phyloP scores from a whole-genome alignment of 2,113 vertebrate genomes.

The Galemys pyrenaicus region DNA sequence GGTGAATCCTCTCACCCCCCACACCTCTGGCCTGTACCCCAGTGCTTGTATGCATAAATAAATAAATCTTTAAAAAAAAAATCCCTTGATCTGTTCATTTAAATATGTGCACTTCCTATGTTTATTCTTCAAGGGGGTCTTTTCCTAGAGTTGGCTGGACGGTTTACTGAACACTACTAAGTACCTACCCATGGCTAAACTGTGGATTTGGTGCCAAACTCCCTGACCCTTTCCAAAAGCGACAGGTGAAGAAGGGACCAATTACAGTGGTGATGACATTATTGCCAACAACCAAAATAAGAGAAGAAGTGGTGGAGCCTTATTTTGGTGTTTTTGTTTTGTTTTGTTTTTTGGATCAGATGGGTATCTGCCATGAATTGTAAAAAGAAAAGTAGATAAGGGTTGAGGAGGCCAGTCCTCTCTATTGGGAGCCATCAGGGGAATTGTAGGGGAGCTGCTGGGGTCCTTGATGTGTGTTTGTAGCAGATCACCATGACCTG shows the following conservation, averaged over 20 bases:
- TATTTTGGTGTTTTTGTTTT: background rate
- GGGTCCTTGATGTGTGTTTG: background rate
- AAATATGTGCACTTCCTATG: background rate
- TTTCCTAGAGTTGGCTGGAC: background rate
- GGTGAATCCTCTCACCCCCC: too few relatives aligned
- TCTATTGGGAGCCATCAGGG: background rate
- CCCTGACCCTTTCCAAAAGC: background rate
- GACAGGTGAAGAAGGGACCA: background rate
- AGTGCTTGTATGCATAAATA: too few relatives aligned
- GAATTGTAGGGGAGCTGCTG: background rate
- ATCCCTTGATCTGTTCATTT: background rate
- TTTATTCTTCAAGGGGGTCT: background rate
- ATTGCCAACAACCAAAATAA: background rate
- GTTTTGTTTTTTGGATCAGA: too few relatives aligned
- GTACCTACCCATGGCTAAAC: background rate
- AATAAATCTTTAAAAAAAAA: too few relatives aligned
- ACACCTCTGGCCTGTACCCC: too few relatives aligned
- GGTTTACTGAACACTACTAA: background rate
- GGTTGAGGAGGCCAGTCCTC: background rate
- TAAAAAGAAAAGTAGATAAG: background rate
- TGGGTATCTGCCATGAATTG: background rate
- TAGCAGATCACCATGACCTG: background rate
- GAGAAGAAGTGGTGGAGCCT: background rate
- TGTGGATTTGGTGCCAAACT: background rate
- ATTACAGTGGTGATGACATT: background rate